These are phyloP conservation scores for Dunckerocampus dactyliophorus DNA, from an alignment of 2,113 vertebrate genomes.

Conservation along the genomic window DNA sequence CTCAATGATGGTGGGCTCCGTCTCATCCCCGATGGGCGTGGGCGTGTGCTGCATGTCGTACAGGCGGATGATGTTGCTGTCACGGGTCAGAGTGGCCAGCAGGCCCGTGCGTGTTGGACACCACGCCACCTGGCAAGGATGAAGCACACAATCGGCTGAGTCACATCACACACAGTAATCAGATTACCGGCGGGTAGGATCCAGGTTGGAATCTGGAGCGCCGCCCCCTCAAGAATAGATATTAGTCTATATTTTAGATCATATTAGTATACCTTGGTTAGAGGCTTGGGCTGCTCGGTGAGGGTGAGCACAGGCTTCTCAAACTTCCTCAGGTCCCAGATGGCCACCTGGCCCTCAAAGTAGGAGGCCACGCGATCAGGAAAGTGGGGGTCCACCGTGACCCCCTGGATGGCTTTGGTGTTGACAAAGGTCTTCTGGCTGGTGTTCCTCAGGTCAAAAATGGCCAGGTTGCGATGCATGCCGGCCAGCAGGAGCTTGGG, in stretches of 20 bases:
- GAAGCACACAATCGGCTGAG: too few species aligned
- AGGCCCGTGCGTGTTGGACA: constrained; percentile 94
- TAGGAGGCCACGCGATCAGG: constrained; percentile 94
- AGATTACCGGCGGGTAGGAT: too few species aligned
- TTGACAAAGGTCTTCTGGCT: constrained; percentile 99
- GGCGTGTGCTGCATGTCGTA: constrained; percentile 99
- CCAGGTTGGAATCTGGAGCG: too few species aligned
- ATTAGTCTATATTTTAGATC: too few species aligned
- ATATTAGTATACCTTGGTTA: constrained; percentile 90
- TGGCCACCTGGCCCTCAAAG: constrained; percentile 97
- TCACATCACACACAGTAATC: too few species aligned
- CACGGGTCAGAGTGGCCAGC: constrained; percentile 90
- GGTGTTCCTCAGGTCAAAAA: constrained; percentile 95
- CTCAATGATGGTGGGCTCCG: constrained; percentile 96
- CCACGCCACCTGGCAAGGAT: constrained; percentile 80
- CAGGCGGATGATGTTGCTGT: constrained; percentile 92
- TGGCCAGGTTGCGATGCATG: constrained; percentile 95
- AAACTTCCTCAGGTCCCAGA: constrained; percentile 98
- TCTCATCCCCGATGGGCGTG: constrained; percentile 94
- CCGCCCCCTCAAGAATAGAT: too few species aligned
- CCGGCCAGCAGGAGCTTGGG: constrained; percentile 93
- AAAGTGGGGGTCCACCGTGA: constrained; percentile 93
- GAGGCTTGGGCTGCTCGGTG: constrained; percentile 91
- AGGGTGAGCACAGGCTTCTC: constrained; percentile 96
- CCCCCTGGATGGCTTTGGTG: constrained; percentile 97